These are phyloP conservation scores for Atherinomorus stipes DNA, from an alignment of 2,113 vertebrate genomes.

Conservation along the genomic window DNA sequence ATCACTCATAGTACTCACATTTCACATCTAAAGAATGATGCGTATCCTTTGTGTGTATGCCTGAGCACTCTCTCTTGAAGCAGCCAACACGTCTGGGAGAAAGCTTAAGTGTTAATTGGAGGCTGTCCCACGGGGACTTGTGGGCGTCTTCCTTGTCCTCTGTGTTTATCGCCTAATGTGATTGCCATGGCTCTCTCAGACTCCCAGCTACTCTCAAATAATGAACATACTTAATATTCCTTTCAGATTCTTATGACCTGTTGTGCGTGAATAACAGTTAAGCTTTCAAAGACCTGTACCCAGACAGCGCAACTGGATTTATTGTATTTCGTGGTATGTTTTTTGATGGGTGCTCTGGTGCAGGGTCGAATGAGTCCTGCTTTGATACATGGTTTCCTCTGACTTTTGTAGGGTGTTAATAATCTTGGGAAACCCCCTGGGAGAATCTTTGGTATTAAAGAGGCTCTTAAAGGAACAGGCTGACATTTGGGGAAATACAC, in stretches of 20 bases:
- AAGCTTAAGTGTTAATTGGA: conserved; percentile 74
- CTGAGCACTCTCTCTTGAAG: conserved; percentile 12
- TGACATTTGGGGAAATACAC: neutral
- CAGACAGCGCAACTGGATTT: conserved; percentile 34
- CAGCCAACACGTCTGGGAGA: conserved; percentile 48
- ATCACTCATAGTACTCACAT: neutral
- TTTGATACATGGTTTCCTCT: conserved; percentile 3
- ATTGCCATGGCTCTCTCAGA: conserved; percentile 62
- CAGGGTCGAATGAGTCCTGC: neutral
- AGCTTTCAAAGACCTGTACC: conserved; percentile 16
- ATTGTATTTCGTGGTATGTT: conserved; percentile 16
- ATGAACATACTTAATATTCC: conserved; percentile 64
- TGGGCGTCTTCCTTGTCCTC: conserved; percentile 61
- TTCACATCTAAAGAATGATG: conserved; percentile 8
- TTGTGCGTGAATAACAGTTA: conserved; percentile 47
- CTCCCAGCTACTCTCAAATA: conserved; percentile 53
- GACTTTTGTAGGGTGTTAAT: conserved; percentile 15
- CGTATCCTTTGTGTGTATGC: conserved; percentile 8
- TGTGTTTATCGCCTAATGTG: conserved; percentile 65
- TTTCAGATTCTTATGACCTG: conserved; percentile 42
- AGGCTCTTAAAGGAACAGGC: neutral
- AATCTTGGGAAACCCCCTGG: conserved; percentile 16
- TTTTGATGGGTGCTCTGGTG: conserved; percentile 13
- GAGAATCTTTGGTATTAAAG: neutral
- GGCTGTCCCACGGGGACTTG: conserved; percentile 60